Conservation (phyloP, 1,140 invertebrate species). For the Macrobrachium rosenbergii region DNA sequence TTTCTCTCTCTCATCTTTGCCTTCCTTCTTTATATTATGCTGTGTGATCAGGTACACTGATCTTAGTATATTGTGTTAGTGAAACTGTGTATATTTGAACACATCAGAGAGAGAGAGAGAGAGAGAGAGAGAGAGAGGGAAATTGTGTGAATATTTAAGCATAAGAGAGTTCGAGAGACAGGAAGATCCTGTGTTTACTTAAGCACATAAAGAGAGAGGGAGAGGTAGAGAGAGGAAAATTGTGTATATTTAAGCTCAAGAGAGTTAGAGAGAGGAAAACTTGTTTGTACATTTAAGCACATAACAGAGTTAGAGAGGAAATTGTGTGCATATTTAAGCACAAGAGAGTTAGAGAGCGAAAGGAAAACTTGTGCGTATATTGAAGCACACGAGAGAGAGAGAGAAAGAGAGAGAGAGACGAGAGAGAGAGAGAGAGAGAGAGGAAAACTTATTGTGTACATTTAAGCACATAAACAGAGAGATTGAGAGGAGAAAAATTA, state of each 20-base stretch:
- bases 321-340: not conserved
- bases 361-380: not conserved
- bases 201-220: not conserved
- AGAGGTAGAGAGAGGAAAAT: conserved; percentile 15
- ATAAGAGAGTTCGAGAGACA: conserved; percentile 2
- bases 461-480: no score
- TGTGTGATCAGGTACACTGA: no score
- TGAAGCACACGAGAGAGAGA: not conserved
- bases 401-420: conserved; percentile 18
- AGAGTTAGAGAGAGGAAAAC: not conserved
- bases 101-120: not conserved
- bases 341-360: conserved; percentile 26
- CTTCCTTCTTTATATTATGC: no score
- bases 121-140: not conserved
- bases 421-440: not conserved
- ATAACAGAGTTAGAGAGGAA: not conserved
- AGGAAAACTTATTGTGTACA: no score
- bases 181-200: not conserved
- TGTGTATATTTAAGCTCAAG: not conserved
- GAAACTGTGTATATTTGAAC: not conserved
- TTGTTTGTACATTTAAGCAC: no score
- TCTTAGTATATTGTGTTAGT: not conserved
- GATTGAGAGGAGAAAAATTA: no score
- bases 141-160: not conserved
- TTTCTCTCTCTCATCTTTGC: no score